phyloP scores from a whole-genome alignment of 2,113 vertebrate species.

The Xiphias gladius region DNA sequence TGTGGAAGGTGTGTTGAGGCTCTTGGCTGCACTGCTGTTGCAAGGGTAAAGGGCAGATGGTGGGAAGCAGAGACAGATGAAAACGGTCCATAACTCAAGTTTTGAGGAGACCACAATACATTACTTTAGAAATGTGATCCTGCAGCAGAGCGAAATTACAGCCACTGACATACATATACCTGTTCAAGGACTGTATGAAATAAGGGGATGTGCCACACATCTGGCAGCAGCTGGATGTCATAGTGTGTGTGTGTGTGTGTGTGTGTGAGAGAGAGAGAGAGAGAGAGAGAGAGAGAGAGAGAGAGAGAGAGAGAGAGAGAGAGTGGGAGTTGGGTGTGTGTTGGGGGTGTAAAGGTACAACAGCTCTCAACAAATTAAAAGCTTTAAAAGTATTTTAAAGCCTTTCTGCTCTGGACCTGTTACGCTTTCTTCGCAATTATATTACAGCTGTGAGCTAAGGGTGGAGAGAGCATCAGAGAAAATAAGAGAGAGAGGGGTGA shows the following conservation, averaged over 20 bases:
- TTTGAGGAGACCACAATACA: neutral
- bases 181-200: too few species aligned
- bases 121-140: conserved; percentile 28
- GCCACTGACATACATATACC: conserved; percentile 9
- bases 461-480: conserved; percentile 34
- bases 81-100: conserved; percentile 37
- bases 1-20: neutral
- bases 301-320: conserved; percentile 22
- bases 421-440: conserved; percentile 43
- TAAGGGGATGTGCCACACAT: too few species aligned
- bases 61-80: conserved; percentile 33
- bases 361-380: conserved; percentile 37
- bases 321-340: conserved; percentile 41
- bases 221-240: conserved; percentile 67
- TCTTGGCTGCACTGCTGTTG: neutral
- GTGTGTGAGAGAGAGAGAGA: conserved; percentile 13
- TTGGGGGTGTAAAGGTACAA: conserved; percentile 18
- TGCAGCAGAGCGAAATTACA: conserved; percentile 8
- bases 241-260: neutral
- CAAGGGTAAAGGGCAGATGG: conserved; percentile 23
- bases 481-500: conserved; percentile 8
- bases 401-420: conserved; percentile 11
- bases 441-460: conserved; percentile 40
- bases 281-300: conserved; percentile 27
- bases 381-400: neutral